Evolutionary conservation across 2,888 invertebrate genomes (phyloP).

Genomic region (Adineta ricciae): DNA sequence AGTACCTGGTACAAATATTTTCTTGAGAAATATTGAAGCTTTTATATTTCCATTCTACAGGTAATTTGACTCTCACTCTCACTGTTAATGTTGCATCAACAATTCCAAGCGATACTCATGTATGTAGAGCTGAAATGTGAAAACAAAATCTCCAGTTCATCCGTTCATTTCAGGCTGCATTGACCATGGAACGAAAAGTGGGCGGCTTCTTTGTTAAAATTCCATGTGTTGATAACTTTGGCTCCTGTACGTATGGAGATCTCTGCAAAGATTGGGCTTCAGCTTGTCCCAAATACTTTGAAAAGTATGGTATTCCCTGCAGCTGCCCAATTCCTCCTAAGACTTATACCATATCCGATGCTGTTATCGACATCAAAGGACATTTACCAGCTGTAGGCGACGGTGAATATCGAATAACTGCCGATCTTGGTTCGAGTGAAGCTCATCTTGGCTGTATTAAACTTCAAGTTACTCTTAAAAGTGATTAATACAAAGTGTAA

Average conservation of each 20-base stretch:
- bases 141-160: too few species aligned
- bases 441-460: constrained; percentile 30
- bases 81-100: neutral
- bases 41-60: neutral
- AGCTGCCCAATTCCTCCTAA: constrained; percentile 29
- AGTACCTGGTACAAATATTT: constrained; percentile 35
- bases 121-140: constrained; percentile 3
- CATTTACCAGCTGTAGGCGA: neutral
- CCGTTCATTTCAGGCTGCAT: neutral
- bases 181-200: constrained; percentile 26
- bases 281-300: constrained; percentile 32
- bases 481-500: neutral
- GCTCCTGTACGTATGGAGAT: constrained; percentile 32
- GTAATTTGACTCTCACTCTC: neutral
- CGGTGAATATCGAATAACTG: neutral
- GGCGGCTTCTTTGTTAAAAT: constrained; percentile 31
- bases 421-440: neutral
- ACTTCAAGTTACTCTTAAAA: neutral
- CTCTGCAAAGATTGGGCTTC: constrained; percentile 21
- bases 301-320: constrained; percentile 26
- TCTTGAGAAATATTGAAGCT: constrained; percentile 8
- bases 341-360: neutral
- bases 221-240: constrained; percentile 32
- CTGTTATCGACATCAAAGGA: too few species aligned
- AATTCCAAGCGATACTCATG: neutral